phyloP scores from a whole-genome alignment of 2,888 invertebrate species.

The Chorisops tibialis region DNA sequence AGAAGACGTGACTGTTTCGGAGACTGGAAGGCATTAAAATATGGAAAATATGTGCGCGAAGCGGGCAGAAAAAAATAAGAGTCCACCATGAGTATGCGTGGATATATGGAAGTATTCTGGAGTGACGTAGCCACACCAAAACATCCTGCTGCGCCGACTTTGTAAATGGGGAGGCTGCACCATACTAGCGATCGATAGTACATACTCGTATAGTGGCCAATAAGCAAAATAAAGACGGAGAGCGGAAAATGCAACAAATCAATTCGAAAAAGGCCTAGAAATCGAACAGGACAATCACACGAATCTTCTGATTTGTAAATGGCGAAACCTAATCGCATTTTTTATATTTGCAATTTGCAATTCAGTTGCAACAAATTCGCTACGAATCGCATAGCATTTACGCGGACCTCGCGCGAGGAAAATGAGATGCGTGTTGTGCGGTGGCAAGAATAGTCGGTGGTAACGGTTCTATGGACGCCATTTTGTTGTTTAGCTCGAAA shows the following conservation, averaged over 20 bases:
- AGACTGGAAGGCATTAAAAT: too few species aligned
- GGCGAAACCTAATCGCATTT: not conserved
- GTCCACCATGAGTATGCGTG: not conserved
- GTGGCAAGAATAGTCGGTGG: too few species aligned
- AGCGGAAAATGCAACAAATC: not conserved
- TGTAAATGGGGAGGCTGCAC: not conserved
- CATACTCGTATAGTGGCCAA: not conserved
- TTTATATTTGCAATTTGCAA: not conserved
- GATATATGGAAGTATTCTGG: not conserved
- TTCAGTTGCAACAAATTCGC: not conserved
- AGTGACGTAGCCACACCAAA: not conserved
- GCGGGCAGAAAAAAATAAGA: not conserved
- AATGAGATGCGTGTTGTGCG: too few species aligned
- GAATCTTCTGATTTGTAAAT: not conserved
- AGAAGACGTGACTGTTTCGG: too few species aligned
- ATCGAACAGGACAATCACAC: not conserved
- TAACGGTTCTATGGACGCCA: too few species aligned
- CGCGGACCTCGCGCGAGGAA: too few species aligned
- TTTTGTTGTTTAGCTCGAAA: too few species aligned
- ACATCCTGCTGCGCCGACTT: not conserved
- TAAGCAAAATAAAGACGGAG: not conserved
- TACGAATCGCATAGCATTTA: too few species aligned
- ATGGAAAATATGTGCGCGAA: constrained; percentile 3
- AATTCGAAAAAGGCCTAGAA: not conserved
- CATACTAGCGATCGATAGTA: not conserved